A percentile compares a stretch with the other conserved stretches of the same genome.
phyloP scores from a whole-genome alignment of 2,888 invertebrate species.

The Antheraea assamensis region DNA sequence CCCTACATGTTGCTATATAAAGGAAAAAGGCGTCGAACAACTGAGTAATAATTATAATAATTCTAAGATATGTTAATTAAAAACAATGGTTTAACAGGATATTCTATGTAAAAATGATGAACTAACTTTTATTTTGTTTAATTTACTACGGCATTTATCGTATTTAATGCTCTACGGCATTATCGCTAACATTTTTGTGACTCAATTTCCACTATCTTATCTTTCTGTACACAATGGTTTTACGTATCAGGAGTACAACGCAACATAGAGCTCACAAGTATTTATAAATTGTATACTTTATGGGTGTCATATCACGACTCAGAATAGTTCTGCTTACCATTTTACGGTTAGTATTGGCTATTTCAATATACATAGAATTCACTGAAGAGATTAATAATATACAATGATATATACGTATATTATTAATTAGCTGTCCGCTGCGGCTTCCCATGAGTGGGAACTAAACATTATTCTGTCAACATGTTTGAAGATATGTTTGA shows the following conservation, averaged over 20 bases:
- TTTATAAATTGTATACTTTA: neutral
- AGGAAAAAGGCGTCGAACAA: neutral
- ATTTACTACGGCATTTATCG: no score
- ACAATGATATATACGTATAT: neutral
- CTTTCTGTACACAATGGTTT: neutral
- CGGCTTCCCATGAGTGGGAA: no score
- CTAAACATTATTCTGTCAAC: no score
- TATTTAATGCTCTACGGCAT: neutral
- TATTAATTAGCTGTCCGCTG: no score
- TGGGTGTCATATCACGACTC: neutral
- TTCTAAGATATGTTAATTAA: neutral
- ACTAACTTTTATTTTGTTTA: neutral
- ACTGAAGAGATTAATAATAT: neutral
- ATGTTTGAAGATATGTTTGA: no score
- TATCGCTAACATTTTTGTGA: slow-evolving; percentile 7
- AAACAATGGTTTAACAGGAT: neutral
- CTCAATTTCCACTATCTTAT: slow-evolving; percentile 14
- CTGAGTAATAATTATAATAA: neutral
- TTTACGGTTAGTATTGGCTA: neutral
- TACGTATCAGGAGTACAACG: neutral
- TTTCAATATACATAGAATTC: neutral
- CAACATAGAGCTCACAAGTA: neutral
- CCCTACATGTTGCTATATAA: neutral
- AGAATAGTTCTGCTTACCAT: neutral
- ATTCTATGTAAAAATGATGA: neutral